Evolutionary conservation across 2,888 invertebrate species (phyloP), one percentile per base, ranked within the genome.

Genomic region (Agrochola lota): DNA sequence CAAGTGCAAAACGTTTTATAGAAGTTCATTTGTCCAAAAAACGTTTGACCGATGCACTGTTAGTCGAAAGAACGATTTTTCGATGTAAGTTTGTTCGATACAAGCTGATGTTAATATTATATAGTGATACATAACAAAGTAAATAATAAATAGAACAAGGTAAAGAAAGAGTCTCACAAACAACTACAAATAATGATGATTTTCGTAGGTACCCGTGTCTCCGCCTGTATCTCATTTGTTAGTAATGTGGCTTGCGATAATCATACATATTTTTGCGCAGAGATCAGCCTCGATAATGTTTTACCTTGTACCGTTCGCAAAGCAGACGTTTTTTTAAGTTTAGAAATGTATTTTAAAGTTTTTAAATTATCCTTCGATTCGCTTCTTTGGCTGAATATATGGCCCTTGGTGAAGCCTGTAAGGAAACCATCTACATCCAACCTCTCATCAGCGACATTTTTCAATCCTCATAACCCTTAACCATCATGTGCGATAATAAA

Each of bases 241-340:
- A 89, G 92, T 92, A 93, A 94, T 93, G 93, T 90, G 92, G 92
- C 91, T 90, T 89, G 90, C 89, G 93, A 93, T 95, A 94, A 94
- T 95, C 94, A 43, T n/a, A n/a, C 43, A 95, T 95, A 95, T 95
- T 95, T 95, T 94, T 95, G 92, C 93, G 90, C 89, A 84, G 91
- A 94, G 93, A 94, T 95, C 94, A 92, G 92, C 94, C 94, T 92
- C 94, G 92, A 94, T 94, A 94, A 93, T 93, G 91, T 90, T 90
- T 62, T 81, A 82, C 89, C 85, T 85, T 74, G 93, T 90, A 94
- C 55, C 74, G 94, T 80, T 77, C 73, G 91, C 91, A 94, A 85
- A 91, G 90, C 70, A 78, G 78, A 4, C 17, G 30, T 59, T 30
- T 62, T 40, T 40, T 40, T 7, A 40, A 40, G 7, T 6, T 40